Conservation (phyloP, 1,140 invertebrate genomes). For the Drosophila santomea region DNA sequence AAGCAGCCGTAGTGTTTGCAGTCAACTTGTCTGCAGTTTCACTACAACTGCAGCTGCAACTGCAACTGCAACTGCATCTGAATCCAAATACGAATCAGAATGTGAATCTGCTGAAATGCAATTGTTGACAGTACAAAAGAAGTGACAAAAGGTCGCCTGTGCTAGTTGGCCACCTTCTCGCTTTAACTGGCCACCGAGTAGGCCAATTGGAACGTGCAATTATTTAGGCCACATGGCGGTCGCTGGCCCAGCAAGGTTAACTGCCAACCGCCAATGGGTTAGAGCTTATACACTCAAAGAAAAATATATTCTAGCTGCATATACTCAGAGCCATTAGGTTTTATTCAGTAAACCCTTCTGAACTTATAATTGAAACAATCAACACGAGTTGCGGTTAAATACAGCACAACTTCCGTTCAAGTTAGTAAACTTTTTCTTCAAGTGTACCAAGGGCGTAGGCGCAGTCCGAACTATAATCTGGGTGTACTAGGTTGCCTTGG, state of each 20-base stretch:
- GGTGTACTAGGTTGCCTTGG: conserved; percentile 22
- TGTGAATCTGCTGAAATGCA: conserved; percentile 33
- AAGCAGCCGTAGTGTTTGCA: conserved; percentile 55
- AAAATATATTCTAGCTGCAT: neutral
- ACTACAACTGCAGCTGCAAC: conserved; percentile 23
- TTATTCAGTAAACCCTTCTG: too few species aligned
- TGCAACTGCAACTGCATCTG: conserved; percentile 1
- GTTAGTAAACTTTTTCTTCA: neutral
- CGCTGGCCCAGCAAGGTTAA: conserved; percentile 44
- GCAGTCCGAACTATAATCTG: neutral
- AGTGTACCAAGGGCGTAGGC: conserved; percentile 1
- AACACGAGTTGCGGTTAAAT: too few species aligned
- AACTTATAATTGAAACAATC: too few species aligned
- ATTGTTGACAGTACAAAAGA: conserved; percentile 59
- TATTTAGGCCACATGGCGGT: conserved; percentile 42
- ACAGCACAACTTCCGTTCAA: neutral
- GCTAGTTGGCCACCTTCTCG: too few species aligned
- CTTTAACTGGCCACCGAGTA: conserved; percentile 22
- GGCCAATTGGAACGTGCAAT: conserved; percentile 61
- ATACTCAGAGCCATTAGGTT: too few species aligned
- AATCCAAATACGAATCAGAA: neutral
- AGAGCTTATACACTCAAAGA: conserved; percentile 17
- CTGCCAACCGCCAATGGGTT: conserved; percentile 7
- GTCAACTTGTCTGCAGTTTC: conserved; percentile 49
- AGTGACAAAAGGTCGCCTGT: conserved; percentile 34